Evolutionary conservation across 1,140 invertebrate species (phyloP).

Genomic region (Argopecten irradians): DNA sequence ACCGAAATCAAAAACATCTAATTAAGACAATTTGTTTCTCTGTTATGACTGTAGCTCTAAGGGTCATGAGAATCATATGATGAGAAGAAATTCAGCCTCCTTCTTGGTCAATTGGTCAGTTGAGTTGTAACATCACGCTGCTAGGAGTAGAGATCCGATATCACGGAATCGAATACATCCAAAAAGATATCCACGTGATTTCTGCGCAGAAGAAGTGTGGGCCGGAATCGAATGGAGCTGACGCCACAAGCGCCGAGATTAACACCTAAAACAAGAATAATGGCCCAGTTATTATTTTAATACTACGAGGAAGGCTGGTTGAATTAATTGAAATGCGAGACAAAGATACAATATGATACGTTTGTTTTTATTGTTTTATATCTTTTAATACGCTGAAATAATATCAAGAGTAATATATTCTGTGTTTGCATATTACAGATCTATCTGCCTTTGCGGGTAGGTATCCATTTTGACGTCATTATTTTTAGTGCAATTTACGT

Average conservation of each 20-base stretch:
- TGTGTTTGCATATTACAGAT: too few relatives aligned
- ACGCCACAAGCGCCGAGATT: slow-evolving; percentile 93
- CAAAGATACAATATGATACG: too few relatives aligned
- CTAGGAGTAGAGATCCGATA: not conserved
- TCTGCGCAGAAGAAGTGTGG: slow-evolving; percentile 91
- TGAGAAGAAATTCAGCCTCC: not conserved
- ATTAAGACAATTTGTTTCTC: not conserved
- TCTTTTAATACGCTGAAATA: too few relatives aligned
- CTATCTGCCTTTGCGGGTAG: too few relatives aligned
- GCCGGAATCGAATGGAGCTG: slow-evolving; percentile 88
- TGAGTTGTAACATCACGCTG: not conserved
- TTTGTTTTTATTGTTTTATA: too few relatives aligned
- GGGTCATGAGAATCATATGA: not conserved
- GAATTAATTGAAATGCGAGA: too few relatives aligned
- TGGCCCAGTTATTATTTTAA: too few relatives aligned
- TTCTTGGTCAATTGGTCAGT: not conserved
- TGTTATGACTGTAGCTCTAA: not conserved
- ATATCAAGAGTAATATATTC: too few relatives aligned
- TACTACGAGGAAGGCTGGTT: too few relatives aligned
- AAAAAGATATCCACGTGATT: slow-evolving; percentile 95
- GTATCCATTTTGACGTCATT: too few relatives aligned
- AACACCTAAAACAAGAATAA: slow-evolving; percentile 85
- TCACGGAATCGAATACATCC: slow-evolving; percentile 83
- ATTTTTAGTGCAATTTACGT: too few relatives aligned
- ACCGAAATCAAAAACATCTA: too few relatives aligned